Evolutionary conservation across 2,113 vertebrate species (phyloP), one percentile per base, ranked within the genome.

Genomic region (Polypterus senegalus): DNA sequence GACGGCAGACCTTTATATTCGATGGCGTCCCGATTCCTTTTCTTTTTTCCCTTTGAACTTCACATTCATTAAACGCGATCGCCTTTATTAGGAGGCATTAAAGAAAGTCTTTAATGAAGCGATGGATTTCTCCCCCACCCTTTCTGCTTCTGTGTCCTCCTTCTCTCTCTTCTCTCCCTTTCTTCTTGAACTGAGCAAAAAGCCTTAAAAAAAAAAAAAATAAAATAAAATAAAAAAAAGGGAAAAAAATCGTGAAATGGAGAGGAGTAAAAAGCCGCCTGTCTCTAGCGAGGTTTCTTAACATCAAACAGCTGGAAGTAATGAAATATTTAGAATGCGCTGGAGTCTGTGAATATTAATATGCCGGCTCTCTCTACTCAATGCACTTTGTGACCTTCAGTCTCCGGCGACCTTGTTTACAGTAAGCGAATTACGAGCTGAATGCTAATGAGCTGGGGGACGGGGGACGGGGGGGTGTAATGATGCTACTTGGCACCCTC

Each of bases 261-360:
- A 64, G 64, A 70, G 54, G 49, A 57, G 48, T 6, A 46, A 51
- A 7, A 69, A 70, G 61, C 72, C 63, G 58, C 56, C 67, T 61
- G 64, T 83, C 80, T 82, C 81, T 81, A 69, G 79, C 82, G 85
- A 82, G 77, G 76, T 79, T 82, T 78, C 77, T 83, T 86, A 84
- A 87, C 83, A 83, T 85, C 83, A 86, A 86, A 86, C 82, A 87
- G 82, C 80, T 86, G 85, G 83, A 87, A 84, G 83, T 85, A 77
- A 86, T 86, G 83, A 86, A 86, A 85, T 87, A 87, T 87, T 86
- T 85, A 87, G 76, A 77, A 83, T 83, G 82, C 73, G 63, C 79
- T 80, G 79, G 79, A 83, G 81, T 82, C 76, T 82, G 80, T 77
- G 83, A 85, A 83, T 85, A 82, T 84, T 84, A 85, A 85, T 83